phyloP scores from a whole-genome alignment of 2,797 vertebrate species.

The Otolemur crassicaudatus region DNA sequence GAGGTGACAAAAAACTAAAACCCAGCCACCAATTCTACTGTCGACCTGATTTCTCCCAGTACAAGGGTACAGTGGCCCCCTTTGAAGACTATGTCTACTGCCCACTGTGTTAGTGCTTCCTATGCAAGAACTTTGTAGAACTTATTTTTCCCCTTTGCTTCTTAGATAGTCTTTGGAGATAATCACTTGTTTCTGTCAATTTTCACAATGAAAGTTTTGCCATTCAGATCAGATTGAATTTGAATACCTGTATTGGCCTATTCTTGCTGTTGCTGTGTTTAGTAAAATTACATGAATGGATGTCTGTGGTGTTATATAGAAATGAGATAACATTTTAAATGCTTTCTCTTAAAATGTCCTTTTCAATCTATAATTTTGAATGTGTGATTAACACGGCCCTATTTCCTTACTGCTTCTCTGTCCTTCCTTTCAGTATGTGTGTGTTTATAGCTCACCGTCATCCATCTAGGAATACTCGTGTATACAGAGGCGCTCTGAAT shows the following conservation, averaged over 20 bases:
- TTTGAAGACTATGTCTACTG: neutral
- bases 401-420: neutral
- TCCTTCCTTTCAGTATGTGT: neutral
- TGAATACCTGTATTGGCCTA: conserved; percentile 12
- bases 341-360: conserved; percentile 19
- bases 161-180: conserved; percentile 25
- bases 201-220: neutral
- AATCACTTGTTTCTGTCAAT: conserved; percentile 11
- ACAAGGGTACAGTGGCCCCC: neutral
- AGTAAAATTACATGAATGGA: conserved; percentile 45
- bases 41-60: neutral
- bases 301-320: conserved; percentile 2
- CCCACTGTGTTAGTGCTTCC: neutral
- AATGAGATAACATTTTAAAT: conserved; percentile 46
- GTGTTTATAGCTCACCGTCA: neutral
- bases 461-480: neutral
- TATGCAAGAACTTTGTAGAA: neutral
- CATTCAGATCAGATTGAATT: conserved; percentile 17
- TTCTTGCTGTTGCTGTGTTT: neutral
- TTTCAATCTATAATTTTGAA: neutral
- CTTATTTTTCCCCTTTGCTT: neutral
- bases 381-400: neutral
- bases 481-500: neutral
- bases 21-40: neutral
- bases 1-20: neutral